phyloP scores from a whole-genome alignment of 2,888 invertebrate species.

The Blastobasis adustella region DNA sequence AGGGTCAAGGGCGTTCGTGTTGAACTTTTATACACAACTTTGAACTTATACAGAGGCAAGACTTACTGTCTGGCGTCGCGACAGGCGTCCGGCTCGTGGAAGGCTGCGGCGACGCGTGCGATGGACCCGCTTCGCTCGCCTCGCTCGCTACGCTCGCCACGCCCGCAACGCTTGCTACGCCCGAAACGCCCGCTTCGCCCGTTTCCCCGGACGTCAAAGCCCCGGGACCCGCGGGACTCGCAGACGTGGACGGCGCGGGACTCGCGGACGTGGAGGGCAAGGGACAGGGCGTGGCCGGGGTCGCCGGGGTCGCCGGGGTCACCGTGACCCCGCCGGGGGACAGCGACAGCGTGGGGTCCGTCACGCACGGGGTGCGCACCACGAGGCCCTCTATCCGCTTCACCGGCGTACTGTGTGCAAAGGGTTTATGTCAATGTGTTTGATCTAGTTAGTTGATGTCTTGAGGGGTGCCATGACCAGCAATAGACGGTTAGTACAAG shows the following conservation, averaged over 20 bases:
- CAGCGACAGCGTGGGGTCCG: slow-evolving; percentile 61
- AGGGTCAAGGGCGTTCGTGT: too few relatives aligned
- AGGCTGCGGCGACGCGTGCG: slow-evolving; percentile 11
- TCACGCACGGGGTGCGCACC: slow-evolving; percentile 47
- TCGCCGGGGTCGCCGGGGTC: slow-evolving; percentile 3
- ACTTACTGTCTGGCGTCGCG: slow-evolving; percentile 49
- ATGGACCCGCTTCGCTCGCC: not conserved
- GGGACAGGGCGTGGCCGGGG: slow-evolving; percentile 10
- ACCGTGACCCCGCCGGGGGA: slow-evolving; percentile 13
- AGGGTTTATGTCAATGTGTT: not conserved
- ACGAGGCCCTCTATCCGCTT: slow-evolving; percentile 1
- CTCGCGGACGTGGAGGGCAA: slow-evolving; percentile 9
- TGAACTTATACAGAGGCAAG: not conserved
- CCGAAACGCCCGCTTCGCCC: too few relatives aligned
- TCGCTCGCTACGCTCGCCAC: too few relatives aligned
- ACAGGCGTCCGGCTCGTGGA: slow-evolving; percentile 18
- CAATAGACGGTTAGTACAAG: not conserved
- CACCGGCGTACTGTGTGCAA: slow-evolving; percentile 46
- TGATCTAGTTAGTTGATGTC: not conserved
- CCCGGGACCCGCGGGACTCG: slow-evolving; percentile 1
- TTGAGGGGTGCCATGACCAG: not conserved
- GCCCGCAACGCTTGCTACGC: too few relatives aligned
- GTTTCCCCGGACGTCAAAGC: too few relatives aligned
- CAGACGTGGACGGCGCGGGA: slow-evolving; percentile 10
- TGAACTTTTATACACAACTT: too few relatives aligned